These are phyloP conservation scores for Luidia sarsii DNA, from an alignment of 53 echinoderm and acorn worm species.

Conservation along the genomic window DNA sequence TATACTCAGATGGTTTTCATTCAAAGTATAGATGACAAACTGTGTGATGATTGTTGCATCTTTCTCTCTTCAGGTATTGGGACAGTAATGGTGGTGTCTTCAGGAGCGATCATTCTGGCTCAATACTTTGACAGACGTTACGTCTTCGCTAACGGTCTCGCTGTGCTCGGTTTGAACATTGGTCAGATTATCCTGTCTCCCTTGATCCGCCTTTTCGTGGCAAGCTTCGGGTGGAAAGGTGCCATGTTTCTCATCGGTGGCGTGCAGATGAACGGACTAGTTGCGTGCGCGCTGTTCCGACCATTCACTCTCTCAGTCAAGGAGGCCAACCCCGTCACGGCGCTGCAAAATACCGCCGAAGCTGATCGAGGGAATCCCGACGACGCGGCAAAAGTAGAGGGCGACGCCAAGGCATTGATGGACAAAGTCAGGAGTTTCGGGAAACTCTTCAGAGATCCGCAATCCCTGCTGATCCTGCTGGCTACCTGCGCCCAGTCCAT, in stretches of 20 bases:
- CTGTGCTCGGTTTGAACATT: constrained; percentile 4
- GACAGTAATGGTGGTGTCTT: not conserved
- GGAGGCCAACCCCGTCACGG: too few species aligned
- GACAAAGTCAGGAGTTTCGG: not conserved
- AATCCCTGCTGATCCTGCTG: not conserved
- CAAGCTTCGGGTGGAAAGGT: constrained; percentile 41
- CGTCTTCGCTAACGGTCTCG: constrained; percentile 21
- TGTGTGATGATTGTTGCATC: too few species aligned
- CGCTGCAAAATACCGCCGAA: not conserved
- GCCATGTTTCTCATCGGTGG: constrained; percentile 46
- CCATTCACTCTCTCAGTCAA: too few species aligned
- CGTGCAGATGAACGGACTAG: constrained; percentile 27
- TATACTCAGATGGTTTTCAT: too few species aligned
- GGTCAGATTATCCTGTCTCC: constrained; percentile 41
- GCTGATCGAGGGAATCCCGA: too few species aligned
- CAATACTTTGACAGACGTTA: constrained; percentile 34
- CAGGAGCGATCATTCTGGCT: not conserved
- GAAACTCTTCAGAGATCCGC: not conserved
- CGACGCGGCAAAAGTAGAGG: too few species aligned
- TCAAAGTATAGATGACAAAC: too few species aligned
- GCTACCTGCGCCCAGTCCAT: too few species aligned
- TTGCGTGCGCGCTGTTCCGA: constrained; percentile 44
- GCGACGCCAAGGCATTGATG: not conserved
- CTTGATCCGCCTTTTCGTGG: constrained; percentile 18
- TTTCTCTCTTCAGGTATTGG: constrained; percentile 29